phyloP scores from a whole-genome alignment of 2,113 vertebrate genomes.

The Trachemys scripta region DNA sequence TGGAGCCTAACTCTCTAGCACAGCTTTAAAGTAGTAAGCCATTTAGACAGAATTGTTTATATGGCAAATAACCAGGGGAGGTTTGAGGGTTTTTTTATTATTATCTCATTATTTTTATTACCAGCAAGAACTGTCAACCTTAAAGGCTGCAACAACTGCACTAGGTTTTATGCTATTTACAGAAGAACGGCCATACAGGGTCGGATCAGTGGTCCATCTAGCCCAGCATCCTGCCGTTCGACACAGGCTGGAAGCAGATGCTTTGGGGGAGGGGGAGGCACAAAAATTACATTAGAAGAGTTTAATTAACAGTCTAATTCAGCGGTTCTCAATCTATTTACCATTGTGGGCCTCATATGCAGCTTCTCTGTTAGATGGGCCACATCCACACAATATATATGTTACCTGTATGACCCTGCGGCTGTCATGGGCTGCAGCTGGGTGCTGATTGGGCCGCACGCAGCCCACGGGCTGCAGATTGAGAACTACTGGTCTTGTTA shows the following conservation, averaged over 20 bases:
- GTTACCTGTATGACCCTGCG: too few relatives aligned
- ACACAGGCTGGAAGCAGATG: neutral
- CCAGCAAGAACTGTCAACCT: constrained; percentile 47
- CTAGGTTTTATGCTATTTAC: neutral
- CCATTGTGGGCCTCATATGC: too few relatives aligned
- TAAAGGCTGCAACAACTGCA: constrained; percentile 6
- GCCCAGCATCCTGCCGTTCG: neutral
- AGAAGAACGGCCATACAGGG: constrained; percentile 30
- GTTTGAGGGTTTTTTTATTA: too few relatives aligned
- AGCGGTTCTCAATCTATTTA: too few relatives aligned
- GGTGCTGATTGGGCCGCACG: too few relatives aligned
- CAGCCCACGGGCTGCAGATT: too few relatives aligned
- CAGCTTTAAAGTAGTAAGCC: neutral
- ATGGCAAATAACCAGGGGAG: constrained; percentile 15
- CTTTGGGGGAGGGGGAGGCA: neutral
- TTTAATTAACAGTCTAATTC: neutral
- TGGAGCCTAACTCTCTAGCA: neutral
- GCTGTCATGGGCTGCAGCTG: too few relatives aligned
- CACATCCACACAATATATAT: too few relatives aligned
- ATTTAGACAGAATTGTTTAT: constrained; percentile 34
- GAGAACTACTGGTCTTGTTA: neutral
- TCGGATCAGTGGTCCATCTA: neutral
- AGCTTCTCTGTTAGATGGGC: too few relatives aligned
- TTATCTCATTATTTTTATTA: constrained; percentile 52
- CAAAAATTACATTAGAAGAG: constrained; percentile 28